Conservation (phyloP, 1,140 invertebrate species). For the Penaeus japonicus region DNA sequence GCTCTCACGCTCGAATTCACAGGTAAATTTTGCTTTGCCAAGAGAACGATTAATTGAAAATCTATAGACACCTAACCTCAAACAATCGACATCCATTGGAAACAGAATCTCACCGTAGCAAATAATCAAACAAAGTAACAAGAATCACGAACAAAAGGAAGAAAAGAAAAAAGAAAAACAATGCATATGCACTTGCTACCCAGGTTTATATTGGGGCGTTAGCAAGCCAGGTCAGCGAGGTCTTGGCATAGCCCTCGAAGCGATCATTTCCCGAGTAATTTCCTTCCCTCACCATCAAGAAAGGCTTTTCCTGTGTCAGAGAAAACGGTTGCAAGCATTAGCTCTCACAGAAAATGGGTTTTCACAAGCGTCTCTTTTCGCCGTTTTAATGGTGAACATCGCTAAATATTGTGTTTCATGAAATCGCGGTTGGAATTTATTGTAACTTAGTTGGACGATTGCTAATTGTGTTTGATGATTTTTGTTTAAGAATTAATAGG, state of each 20-base stretch:
- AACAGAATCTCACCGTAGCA: not conserved
- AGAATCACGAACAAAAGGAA: not conserved
- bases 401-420: not conserved
- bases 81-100: too few relatives aligned
- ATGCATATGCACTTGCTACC: constrained; percentile 71
- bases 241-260: constrained; percentile 96
- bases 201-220: constrained; percentile 84
- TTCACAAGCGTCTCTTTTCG: too few relatives aligned
- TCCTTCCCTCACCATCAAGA: constrained; percentile 82
- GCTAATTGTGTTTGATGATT: too few relatives aligned
- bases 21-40: too few relatives aligned
- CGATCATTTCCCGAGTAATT: constrained; percentile 79
- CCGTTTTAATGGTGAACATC: not conserved
- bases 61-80: too few relatives aligned
- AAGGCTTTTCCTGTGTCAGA: constrained; percentile 76
- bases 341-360: not conserved
- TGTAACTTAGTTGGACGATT: too few relatives aligned
- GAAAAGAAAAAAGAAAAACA: not conserved
- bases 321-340: constrained; percentile 29
- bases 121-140: not conserved
- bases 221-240: constrained; percentile 82
- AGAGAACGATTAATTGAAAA: too few relatives aligned
- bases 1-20: too few relatives aligned
- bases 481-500: too few relatives aligned
- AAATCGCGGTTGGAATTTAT: too few relatives aligned